These are phyloP conservation scores for Plusia festucae DNA, from an alignment of 2,888 invertebrate species.

Conservation along the genomic window DNA sequence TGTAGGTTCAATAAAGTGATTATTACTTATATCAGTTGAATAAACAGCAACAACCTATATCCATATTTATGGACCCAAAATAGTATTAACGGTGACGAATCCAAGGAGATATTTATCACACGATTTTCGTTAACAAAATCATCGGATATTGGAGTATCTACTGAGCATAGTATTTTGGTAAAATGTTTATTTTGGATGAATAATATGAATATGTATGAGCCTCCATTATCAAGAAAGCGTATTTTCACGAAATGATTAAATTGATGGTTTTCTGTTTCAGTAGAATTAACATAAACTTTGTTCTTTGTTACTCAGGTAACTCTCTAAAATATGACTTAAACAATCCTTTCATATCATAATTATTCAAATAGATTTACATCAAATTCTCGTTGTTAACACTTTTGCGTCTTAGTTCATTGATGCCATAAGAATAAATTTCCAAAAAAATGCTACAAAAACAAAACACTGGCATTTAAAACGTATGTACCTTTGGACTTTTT, in stretches of 20 bases:
- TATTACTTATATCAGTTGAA: constrained; percentile 6
- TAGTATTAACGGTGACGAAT: constrained; percentile 5
- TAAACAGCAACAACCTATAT: background rate
- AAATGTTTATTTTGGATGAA: background rate
- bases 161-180: background rate
- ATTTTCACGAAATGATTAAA: background rate
- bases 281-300: too few species aligned
- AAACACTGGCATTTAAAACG: background rate
- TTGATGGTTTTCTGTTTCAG: background rate
- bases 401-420: too few species aligned
- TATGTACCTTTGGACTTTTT: background rate
- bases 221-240: background rate
- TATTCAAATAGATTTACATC: too few species aligned
- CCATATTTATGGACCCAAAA: constrained; percentile 6
- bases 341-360: too few species aligned
- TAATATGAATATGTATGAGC: background rate
- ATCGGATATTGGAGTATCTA: background rate
- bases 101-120: background rate
- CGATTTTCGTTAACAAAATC: background rate
- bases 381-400: too few species aligned
- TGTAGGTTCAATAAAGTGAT: background rate
- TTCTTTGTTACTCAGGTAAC: too few species aligned
- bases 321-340: too few species aligned
- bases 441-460: background rate
- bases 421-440: too few species aligned